Percentiles rank a stretch among this genome's conserved stretches.
These are phyloP conservation scores for Gorsachius goisagi DNA, from an alignment of 2,113 vertebrate species.

Conservation along the genomic window DNA sequence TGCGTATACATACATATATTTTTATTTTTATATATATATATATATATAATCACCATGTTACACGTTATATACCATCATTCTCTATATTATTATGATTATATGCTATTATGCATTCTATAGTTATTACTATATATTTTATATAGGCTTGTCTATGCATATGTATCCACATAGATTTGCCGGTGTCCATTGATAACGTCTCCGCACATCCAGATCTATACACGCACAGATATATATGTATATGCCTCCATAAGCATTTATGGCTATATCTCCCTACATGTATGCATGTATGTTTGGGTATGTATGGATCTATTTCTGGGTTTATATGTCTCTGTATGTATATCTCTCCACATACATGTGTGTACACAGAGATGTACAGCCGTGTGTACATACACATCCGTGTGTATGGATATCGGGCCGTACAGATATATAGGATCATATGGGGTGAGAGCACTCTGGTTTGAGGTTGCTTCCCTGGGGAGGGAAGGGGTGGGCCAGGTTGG, in stretches of 20 bases:
- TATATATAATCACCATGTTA: neutral
- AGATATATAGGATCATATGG: neutral
- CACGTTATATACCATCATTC: neutral
- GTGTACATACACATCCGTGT: fast-evolving
- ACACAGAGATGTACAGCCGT: neutral
- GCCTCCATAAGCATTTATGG: neutral
- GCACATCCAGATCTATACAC: too few relatives aligned
- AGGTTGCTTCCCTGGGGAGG: neutral
- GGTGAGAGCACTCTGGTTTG: neutral
- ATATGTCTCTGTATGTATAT: fast-evolving
- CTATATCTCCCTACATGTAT: fast-evolving
- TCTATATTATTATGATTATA: too few relatives aligned
- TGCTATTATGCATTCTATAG: neutral
- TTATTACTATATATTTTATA: neutral
- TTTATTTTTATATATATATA: too few relatives aligned
- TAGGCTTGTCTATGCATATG: neutral
- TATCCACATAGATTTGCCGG: neutral
- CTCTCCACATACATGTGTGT: neutral
- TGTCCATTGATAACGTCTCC: fast-evolving
- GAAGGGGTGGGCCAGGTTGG: neutral
- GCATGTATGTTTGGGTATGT: neutral
- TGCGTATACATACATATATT: too few relatives aligned
- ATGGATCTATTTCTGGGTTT: neutral
- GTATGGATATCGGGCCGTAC: neutral
- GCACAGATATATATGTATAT: fast-evolving